phyloP scores from a whole-genome alignment of 2,797 vertebrate species.

The Falco rusticolus region DNA sequence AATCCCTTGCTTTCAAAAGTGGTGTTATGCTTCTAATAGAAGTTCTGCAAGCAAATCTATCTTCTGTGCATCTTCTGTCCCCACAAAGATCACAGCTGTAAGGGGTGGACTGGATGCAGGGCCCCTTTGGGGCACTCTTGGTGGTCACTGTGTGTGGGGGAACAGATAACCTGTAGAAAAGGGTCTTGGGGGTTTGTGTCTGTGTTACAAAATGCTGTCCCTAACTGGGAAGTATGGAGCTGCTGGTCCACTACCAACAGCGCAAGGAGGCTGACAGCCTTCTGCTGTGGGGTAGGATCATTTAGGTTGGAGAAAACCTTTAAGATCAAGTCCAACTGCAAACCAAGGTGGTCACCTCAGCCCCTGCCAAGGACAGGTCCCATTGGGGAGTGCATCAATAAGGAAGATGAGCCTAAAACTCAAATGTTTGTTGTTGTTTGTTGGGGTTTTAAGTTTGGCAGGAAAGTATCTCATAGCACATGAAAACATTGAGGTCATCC shows the following conservation, averaged over 20 bases:
- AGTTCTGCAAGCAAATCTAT: neutral
- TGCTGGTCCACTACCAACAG: neutral
- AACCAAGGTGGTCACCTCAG: rapidly evolving
- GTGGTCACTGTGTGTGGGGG: neutral
- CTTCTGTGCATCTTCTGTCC: neutral
- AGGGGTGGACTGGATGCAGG: neutral
- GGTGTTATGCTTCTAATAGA: neutral
- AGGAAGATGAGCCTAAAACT: neutral
- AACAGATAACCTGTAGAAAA: neutral
- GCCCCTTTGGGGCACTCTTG: neutral
- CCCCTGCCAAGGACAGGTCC: neutral
- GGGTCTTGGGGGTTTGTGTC: too few relatives aligned
- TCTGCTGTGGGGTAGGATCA: too few relatives aligned
- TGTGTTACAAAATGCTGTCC: neutral
- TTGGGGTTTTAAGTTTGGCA: neutral
- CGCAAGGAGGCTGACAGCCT: neutral
- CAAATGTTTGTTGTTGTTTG: neutral
- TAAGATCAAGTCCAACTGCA: too few relatives aligned
- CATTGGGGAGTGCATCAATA: rapidly evolving
- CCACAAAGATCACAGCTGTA: rapidly evolving
- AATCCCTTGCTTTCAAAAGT: neutral
- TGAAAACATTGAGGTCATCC: neutral
- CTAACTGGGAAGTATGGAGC: neutral
- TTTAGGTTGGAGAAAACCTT: too few relatives aligned
- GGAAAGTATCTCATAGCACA: neutral